Evolutionary conservation across 2,797 vertebrate genomes (phyloP).

Genomic region (Psittacula derbiana): DNA sequence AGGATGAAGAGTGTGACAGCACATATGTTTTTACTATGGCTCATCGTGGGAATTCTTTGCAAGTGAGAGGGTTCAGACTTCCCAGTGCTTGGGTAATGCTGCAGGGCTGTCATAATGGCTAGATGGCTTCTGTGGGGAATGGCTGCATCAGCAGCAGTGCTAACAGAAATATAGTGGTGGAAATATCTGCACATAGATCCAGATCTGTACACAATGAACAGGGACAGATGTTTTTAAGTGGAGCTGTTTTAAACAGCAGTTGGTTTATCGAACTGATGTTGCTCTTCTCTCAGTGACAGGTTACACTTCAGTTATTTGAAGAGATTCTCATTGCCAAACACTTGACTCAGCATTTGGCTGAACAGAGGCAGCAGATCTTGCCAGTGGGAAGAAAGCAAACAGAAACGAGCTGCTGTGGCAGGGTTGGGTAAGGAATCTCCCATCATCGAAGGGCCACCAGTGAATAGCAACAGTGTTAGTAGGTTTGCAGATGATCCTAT

Average conservation of each 20-base stretch:
- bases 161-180: neutral
- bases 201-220: neutral
- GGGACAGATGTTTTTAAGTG: neutral
- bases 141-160: neutral
- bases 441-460: fast-evolving
- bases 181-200: neutral
- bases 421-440: neutral
- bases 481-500: neutral
- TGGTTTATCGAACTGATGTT: neutral
- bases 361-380: neutral
- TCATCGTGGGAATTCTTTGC: neutral
- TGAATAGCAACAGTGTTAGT: neutral
- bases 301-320: constrained; percentile 28
- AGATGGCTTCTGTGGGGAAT: neutral
- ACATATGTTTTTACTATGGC: fast-evolving
- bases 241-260: neutral
- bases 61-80: neutral
- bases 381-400: neutral
- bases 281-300: neutral
- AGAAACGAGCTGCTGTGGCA: neutral
- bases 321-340: neutral
- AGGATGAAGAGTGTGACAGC: neutral
- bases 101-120: neutral
- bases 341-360: neutral
- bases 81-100: neutral